Conservation (phyloP, 2,113 vertebrate species). For the Perca flavescens region DNA sequence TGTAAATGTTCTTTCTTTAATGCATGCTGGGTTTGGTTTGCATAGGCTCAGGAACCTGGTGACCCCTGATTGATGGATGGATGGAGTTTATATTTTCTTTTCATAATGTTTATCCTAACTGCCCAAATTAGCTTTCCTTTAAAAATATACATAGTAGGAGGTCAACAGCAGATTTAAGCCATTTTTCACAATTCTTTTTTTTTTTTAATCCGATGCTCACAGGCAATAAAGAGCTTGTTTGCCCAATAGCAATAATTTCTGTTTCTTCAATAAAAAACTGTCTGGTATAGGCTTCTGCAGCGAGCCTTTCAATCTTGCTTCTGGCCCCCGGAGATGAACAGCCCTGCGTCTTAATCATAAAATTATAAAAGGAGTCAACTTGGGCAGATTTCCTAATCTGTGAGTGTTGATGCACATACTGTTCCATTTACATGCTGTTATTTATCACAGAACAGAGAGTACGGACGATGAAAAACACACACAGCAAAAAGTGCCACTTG, state of each 20-base stretch:
- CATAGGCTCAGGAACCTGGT: not conserved
- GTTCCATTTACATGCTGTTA: conserved; percentile 51
- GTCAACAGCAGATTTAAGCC: not conserved
- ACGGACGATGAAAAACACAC: conserved; percentile 25
- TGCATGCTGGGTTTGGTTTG: not conserved
- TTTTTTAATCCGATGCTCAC: conserved; percentile 6
- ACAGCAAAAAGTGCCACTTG: not conserved
- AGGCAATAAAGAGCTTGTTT: conserved; percentile 23
- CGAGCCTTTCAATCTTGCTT: conserved; percentile 20
- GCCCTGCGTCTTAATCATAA: conserved; percentile 59
- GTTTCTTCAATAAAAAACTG: conserved; percentile 28
- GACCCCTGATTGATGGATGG: not conserved
- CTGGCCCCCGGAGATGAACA: conserved; percentile 46
- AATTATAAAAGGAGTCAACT: conserved; percentile 63
- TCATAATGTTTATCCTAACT: not conserved
- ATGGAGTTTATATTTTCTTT: not conserved
- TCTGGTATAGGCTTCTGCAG: conserved; percentile 6
- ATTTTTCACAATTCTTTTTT: conserved; percentile 1
- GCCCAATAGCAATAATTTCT: not conserved
- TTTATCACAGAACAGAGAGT: conserved; percentile 59
- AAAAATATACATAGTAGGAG: not conserved
- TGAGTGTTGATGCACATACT: conserved; percentile 49
- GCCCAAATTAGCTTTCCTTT: not conserved
- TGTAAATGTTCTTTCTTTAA: not conserved
- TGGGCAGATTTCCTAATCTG: conserved; percentile 49